Conservation (phyloP, 2,888 invertebrate genomes). For the Cheiracanthium punctorium region DNA sequence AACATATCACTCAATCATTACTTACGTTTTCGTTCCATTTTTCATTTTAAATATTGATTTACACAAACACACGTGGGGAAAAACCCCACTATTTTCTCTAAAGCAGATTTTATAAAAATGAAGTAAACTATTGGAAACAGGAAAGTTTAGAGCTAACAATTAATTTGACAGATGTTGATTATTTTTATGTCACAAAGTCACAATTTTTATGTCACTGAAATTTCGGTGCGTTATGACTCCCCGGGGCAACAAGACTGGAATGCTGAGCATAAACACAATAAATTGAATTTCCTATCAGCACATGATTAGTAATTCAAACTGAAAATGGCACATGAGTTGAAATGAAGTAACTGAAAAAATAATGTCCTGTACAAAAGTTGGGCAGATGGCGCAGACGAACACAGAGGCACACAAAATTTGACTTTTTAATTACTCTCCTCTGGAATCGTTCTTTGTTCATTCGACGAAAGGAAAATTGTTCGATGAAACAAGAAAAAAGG, state of each 20-base stretch:
- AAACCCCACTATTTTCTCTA: no score
- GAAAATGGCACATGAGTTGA: slow-evolving; percentile 40
- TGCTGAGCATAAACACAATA: slow-evolving; percentile 27
- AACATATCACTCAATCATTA: no score
- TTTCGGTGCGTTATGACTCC: neutral
- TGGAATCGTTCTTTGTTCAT: slow-evolving; percentile 1
- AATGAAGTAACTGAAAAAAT: slow-evolving; percentile 42
- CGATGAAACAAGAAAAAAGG: neutral
- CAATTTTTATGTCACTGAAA: no score
- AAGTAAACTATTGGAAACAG: no score
- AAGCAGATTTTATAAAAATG: no score
- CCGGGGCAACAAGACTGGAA: slow-evolving; percentile 31
- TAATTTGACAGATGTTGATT: no score
- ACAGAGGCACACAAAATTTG: neutral
- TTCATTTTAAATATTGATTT: no score
- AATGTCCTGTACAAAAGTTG: slow-evolving; percentile 48
- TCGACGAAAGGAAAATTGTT: neutral
- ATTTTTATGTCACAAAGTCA: no score
- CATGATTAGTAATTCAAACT: neutral
- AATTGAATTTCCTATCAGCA: slow-evolving; percentile 29
- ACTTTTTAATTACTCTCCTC: neutral
- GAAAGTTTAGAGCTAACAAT: no score
- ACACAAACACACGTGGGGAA: no score
- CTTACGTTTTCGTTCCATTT: no score
- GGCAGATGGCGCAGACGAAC: slow-evolving; percentile 10